A percentile compares a stretch with the other conserved stretches of the same genome.
phyloP scores from a whole-genome alignment of 1,140 invertebrate species.

The Fopius arisanus region DNA sequence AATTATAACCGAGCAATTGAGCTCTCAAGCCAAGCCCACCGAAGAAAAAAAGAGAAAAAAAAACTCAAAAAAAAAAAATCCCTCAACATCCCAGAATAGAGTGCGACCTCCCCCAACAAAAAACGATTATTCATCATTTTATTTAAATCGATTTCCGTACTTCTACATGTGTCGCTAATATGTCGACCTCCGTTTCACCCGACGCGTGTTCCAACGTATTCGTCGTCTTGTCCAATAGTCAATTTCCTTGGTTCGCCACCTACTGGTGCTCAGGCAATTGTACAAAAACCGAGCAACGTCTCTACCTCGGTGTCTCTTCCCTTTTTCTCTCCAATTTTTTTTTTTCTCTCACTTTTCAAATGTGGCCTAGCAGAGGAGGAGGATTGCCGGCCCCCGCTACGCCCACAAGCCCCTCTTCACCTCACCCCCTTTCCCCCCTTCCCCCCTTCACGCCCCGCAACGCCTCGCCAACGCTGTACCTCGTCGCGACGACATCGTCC shows the following conservation, averaged over 20 bases:
- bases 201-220: neutral
- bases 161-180: neutral
- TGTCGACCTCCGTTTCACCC: neutral
- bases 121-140: neutral
- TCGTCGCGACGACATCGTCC: conserved; percentile 37
- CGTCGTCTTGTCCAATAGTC: neutral
- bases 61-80: neutral
- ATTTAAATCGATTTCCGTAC: conserved; percentile 35
- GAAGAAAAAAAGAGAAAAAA: conserved; percentile 5
- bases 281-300: neutral
- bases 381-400: conserved; percentile 46
- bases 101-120: no score
- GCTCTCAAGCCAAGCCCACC: neutral
- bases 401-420: conserved; percentile 40
- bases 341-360: conserved; percentile 15
- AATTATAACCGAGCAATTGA: conserved; percentile 33
- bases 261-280: neutral
- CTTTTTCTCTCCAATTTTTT: conserved; percentile 30
- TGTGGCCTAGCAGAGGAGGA: conserved; percentile 37
- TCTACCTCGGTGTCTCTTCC: neutral
- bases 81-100: neutral
- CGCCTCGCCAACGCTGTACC: conserved; percentile 39
- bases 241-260: neutral
- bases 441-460: neutral
- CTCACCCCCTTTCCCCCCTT: neutral